Evolutionary conservation across 2,888 invertebrate species (phyloP).

Genomic region (Hirtodrosophila alboralis): DNA sequence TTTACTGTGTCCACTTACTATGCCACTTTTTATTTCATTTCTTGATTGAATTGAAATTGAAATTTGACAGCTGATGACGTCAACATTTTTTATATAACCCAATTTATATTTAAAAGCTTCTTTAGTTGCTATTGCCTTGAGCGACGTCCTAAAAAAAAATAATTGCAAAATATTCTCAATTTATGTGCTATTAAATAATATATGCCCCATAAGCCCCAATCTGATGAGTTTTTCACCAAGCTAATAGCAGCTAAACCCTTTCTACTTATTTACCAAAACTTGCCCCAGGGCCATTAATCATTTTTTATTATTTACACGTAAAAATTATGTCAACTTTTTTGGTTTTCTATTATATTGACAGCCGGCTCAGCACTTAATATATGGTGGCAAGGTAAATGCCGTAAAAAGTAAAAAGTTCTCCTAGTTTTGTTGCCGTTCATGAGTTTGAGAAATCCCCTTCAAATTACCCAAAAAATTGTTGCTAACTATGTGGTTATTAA

Average conservation of each 20-base stretch:
- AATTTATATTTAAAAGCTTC: slow-evolving; percentile 33
- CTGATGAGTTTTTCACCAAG: not conserved
- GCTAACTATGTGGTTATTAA: slow-evolving; percentile 4
- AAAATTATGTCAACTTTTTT: slow-evolving; percentile 34
- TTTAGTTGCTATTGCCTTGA: slow-evolving; percentile 10
- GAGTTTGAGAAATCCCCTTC: slow-evolving; percentile 10
- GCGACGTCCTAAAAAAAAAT: slow-evolving; percentile 10
- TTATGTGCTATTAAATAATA: slow-evolving; percentile 8
- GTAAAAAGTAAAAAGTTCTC: slow-evolving; percentile 9
- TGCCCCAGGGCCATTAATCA: not conserved
- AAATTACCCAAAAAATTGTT: slow-evolving; percentile 8
- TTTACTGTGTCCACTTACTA: slow-evolving; percentile 56
- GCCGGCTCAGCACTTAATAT: slow-evolving; percentile 75
- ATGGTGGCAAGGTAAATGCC: slow-evolving; percentile 81
- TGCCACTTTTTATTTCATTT: slow-evolving; percentile 56
- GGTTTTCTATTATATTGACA: slow-evolving; percentile 59
- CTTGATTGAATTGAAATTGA: slow-evolving; percentile 66
- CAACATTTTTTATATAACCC: slow-evolving; percentile 33
- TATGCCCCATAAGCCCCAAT: not conserved
- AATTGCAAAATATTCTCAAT: slow-evolving; percentile 13
- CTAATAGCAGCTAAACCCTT: not conserved
- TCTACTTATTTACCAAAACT: slow-evolving; percentile 3
- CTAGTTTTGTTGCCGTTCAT: slow-evolving; percentile 5
- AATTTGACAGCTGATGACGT: slow-evolving; percentile 60
- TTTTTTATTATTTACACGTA: slow-evolving; percentile 25